Base-by-base conservation (phyloP, 2,797 vertebrate genomes). In the Yasuhikotakia modesta region DNA sequence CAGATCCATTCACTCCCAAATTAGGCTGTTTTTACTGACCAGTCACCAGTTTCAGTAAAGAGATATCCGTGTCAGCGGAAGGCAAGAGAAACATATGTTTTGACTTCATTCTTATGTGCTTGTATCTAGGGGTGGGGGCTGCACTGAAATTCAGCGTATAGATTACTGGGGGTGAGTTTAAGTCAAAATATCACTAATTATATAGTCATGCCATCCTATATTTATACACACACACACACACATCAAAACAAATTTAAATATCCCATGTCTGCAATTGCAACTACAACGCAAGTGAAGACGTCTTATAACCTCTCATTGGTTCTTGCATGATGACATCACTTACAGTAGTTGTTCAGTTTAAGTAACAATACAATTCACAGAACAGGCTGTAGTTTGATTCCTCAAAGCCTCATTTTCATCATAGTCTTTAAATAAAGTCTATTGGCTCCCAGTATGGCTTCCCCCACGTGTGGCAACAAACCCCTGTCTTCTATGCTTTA, bases 1-100 rank as follows among this genome's bases (percentile, higher is more conserved):
- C 76, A 79, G 57, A 64, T 16, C 65, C 65, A 64, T 78, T 78
- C 27, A 24, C 14, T 30, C 22, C 66, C 22, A 12, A 30, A 63
- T 73, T 39, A 45, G 30, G 21, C 12, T 71, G 35, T n/a, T 32
- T 13, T 69, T 69, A 19, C 55, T 64, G 32, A 21, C 24, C 24
- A 55, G 24, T 64, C 17, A 43, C 66, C 57, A 58, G 24, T 72
- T 57, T 52, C 57, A 19, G 67, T 43, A 16, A 50, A 66, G 12
- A 67, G 30, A 67, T 72, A 8, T 43, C 45, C 48, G 22, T 43
- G 43, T 64, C 45, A 3, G 5, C 52, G 52, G 53, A 81, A 19
- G 45, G 10, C 0, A 35, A 39, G 4, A 7, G 2, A 10, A 22
- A 48, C 22, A 50, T 10, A 35, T 60, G 12, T 12, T 32, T 21